Conservation (phyloP, 2,113 vertebrate species). For the Crotalus tigris region DNA sequence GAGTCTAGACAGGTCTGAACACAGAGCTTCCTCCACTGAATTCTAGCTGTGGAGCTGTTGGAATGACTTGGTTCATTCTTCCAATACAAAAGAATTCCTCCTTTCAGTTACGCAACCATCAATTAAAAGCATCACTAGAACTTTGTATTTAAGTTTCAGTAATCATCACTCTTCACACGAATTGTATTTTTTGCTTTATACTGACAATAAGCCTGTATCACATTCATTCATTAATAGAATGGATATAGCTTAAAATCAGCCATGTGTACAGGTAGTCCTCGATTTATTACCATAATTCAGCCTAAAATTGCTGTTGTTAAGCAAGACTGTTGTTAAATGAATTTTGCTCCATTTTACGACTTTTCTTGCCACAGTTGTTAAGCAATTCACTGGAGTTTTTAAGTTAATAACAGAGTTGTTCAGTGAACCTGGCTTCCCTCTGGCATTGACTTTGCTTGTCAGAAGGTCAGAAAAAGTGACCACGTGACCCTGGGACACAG, state of each 20-base stretch:
- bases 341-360: not conserved
- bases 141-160: not conserved
- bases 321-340: not conserved
- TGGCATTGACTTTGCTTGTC: not conserved
- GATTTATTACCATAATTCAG: not conserved
- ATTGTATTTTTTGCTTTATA: not conserved
- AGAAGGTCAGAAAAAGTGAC: not conserved
- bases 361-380: not conserved
- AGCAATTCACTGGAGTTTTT: not conserved
- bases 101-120: not conserved
- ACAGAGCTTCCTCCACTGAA: not conserved
- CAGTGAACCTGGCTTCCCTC: not conserved
- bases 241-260: not conserved
- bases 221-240: not conserved
- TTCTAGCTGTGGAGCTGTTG: not conserved
- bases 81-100: not conserved
- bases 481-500: not conserved
- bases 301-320: not conserved
- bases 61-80: not conserved
- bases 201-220: not conserved
- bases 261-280: not conserved
- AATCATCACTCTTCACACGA: too few species aligned
- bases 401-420: not conserved
- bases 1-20: not conserved
- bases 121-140: not conserved